Evolutionary conservation across 2,888 invertebrate genomes (phyloP), one percentile per base, ranked within the genome.

Genomic region (Platycheirus rosarum): DNA sequence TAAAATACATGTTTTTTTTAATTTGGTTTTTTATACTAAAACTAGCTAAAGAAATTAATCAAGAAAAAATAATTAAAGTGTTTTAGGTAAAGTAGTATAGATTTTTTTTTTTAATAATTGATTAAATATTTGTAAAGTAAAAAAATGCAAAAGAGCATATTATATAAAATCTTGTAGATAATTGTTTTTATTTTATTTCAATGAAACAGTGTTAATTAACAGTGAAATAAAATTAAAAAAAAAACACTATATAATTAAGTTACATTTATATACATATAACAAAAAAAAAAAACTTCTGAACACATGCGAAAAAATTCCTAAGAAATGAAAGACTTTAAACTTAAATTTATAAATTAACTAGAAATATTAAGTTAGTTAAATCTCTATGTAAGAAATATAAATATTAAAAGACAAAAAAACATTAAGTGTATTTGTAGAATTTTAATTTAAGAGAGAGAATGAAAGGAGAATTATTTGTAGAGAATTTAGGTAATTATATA

Each of bases 301-400:
- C 73, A 84, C 79, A 80, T 63, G 75, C 84, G 78, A 82, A 84
- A 73, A 82, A 89, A 89, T 89, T 89, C 89, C 89, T 89, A 89
- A 88, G 89, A 89, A 89, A 89, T 89, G 86, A 89, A 89, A 89
- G 89, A 89, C 89, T 89, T 89, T 88, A 84, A 85, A 84, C 68
- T 78, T 71, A 84, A 80, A 73, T 77, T 79, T 55, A 84, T 66
- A 23, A 42, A 75, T 32, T 66, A 57, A 44, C 40, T 14, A 14
- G 23, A 40, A 40, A 14, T 26, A 62, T 37, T 60, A 55, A 75
- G 4, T 55, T 74, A 80, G 74, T 44, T 70, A 65, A 80, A 70
- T 60, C 42, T 75, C 18, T 69, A 32, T 20, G 13, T 7, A 13
- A 65, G 29, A 20, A n/a, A 46, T 51, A 32, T 49, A 57, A 62